Conservation (phyloP, 1,140 invertebrate species). For the Nephotettix cincticeps region DNA sequence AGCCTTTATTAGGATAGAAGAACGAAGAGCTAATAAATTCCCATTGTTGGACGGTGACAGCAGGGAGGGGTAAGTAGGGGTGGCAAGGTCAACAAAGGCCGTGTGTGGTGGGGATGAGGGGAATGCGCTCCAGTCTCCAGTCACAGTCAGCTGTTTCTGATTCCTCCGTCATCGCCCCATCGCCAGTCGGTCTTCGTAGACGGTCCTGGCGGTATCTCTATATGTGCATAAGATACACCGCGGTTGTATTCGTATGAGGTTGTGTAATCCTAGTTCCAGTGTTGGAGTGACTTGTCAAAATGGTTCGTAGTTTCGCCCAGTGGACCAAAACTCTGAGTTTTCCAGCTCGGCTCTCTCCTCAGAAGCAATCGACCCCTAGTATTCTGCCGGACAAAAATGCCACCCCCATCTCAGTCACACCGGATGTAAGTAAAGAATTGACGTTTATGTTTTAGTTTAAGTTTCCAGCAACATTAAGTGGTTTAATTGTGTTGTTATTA, state of each 20-base stretch:
- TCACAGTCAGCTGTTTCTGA: not conserved
- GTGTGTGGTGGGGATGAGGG: not conserved
- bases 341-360: conserved; percentile 74
- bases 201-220: no score
- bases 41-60: not conserved
- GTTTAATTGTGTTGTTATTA: no score
- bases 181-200: not conserved
- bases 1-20: no score
- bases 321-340: conserved; percentile 88
- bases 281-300: conserved; percentile 43
- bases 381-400: conserved; percentile 22
- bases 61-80: not conserved
- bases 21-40: no score
- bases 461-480: no score
- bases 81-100: conserved; percentile 23
- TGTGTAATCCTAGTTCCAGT: not conserved
- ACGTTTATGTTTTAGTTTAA: no score
- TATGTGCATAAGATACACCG: no score
- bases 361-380: conserved; percentile 55
- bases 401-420: conserved; percentile 34
- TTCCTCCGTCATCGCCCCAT: not conserved
- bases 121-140: not conserved
- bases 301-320: conserved; percentile 81
- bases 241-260: not conserved
- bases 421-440: conserved; percentile 41